Evolutionary conservation across 2,888 invertebrate species (phyloP), one percentile per base, ranked within the genome.

Genomic region (Meiosimyza decipiens): DNA sequence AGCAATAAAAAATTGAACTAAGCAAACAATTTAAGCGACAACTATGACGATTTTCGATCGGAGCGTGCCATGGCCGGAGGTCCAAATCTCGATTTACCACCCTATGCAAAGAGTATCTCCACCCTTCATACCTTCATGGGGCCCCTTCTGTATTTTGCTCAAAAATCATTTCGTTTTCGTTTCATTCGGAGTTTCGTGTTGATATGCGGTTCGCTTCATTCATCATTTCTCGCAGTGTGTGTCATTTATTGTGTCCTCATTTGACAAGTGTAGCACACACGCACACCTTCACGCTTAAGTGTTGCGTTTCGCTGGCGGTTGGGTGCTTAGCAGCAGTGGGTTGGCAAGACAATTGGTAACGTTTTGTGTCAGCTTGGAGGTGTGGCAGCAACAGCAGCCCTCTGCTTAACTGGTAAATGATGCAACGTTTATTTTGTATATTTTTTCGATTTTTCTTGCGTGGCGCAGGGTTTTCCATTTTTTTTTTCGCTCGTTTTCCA

Each of bases 161-260:
- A 9, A 6, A 40, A 40, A 40, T 40, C 40, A 40, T 65, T 47
- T 70, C 52, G 54, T 52, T 72, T 40, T 47, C 18, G n/a, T 50
- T 15, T 28, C 28, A 22, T 11, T n/a, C 22, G 3, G 47, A 54
- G 54, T 22, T 50, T n/a, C 16, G 50, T 52, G 65, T 15, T 22
- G 52, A 47, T 63, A 40, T 63, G 63, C 12, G 63, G 63, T 63
- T 55, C 68, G n/a, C 50, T 68, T 57, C 50, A 47, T 57, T 18
- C 59, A 18, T 68, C 59, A 68, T 68, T 68, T 22, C 70, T 60
- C 64, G 75, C 73, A 65, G 79, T 77, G 77, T 76, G 77, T 79
- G 80, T 79, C 80, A 79, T 80, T 79, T 79, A 80, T 80, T 80
- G 79, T 79, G 77, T 80, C 78, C 79, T 79, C 80, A 77, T 79